phyloP scores from a whole-genome alignment of 2,113 vertebrate species.

The Misgurnus anguillicaudatus region DNA sequence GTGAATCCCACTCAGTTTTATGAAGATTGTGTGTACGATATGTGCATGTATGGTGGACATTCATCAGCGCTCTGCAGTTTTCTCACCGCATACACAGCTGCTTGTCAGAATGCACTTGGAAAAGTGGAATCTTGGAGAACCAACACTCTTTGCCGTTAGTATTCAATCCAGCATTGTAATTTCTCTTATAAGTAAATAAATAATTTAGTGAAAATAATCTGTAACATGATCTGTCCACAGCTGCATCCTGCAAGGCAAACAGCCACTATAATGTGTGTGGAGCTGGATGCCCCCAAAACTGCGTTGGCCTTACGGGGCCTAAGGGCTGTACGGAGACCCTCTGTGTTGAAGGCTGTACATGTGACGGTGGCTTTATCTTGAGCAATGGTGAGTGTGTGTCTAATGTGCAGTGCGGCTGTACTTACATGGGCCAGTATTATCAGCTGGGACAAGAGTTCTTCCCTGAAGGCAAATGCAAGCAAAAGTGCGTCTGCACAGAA shows the following conservation, averaged over 20 bases:
- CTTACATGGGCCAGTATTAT: conserved; percentile 52
- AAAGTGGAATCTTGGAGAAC: conserved; percentile 63
- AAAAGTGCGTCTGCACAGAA: conserved; percentile 53
- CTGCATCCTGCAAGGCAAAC: conserved; percentile 45
- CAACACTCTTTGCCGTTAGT: conserved; percentile 66
- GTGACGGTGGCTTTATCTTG: conserved; percentile 54
- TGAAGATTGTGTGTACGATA: conserved; percentile 67
- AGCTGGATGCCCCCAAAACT: conserved; percentile 33
- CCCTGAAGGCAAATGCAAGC: conserved; percentile 49
- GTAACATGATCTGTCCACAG: conserved; percentile 28
- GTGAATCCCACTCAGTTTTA: conserved; percentile 59
- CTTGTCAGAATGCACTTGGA: conserved; percentile 60
- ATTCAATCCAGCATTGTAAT: background rate
- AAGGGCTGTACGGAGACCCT: conserved; percentile 14
- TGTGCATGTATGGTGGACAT: conserved; percentile 66
- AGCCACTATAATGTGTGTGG: conserved; percentile 49
- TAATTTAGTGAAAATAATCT: too few species aligned
- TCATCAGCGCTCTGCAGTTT: conserved; percentile 57
- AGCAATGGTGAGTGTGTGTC: conserved; percentile 58
- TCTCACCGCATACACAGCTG: conserved; percentile 60
- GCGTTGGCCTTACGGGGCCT: conserved; percentile 16
- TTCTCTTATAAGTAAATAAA: background rate
- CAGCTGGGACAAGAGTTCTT: conserved; percentile 58
- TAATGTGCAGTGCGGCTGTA: conserved; percentile 60
- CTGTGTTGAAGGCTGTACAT: conserved; percentile 58